These are phyloP conservation scores for Euwallacea fornicatus DNA, from an alignment of 1,140 invertebrate species.

Conservation along the genomic window DNA sequence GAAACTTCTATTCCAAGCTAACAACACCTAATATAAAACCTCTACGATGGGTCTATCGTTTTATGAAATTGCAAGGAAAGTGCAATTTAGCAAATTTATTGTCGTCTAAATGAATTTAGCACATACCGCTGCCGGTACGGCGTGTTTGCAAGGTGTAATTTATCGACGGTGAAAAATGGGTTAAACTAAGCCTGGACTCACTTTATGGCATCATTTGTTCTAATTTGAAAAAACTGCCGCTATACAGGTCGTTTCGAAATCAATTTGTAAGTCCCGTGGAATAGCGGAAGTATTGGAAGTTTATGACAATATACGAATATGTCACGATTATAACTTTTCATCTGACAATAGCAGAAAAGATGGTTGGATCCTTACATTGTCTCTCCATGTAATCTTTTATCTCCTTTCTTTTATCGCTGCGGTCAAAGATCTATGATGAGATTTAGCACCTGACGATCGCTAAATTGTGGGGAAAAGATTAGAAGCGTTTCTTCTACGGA, in stretches of 20 bases:
- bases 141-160: constrained; percentile 38
- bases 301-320: constrained; percentile 4
- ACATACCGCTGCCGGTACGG: constrained; percentile 27
- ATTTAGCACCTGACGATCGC: too few species aligned
- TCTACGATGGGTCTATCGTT: constrained; percentile 15
- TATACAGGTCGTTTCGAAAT: constrained; percentile 33
- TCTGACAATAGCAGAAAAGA: too few species aligned
- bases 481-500: too few species aligned
- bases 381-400: too few species aligned
- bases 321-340: too few species aligned
- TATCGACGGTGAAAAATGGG: constrained; percentile 37
- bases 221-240: constrained; percentile 36
- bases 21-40: constrained; percentile 14
- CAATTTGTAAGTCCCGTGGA: constrained; percentile 24
- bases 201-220: constrained; percentile 39
- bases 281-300: constrained; percentile 7
- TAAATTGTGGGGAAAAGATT: too few species aligned
- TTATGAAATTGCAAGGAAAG: constrained; percentile 36
- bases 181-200: constrained; percentile 35
- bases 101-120: constrained; percentile 39
- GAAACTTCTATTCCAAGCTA: background rate
- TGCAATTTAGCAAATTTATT: constrained; percentile 37
- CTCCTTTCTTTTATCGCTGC: too few species aligned
- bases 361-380: too few species aligned
- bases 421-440: too few species aligned